A percentile compares a stretch with the other conserved stretches of the same genome.
These are phyloP conservation scores for Holacanthus passer DNA, from an alignment of 2,113 vertebrate genomes.

Conservation along the genomic window DNA sequence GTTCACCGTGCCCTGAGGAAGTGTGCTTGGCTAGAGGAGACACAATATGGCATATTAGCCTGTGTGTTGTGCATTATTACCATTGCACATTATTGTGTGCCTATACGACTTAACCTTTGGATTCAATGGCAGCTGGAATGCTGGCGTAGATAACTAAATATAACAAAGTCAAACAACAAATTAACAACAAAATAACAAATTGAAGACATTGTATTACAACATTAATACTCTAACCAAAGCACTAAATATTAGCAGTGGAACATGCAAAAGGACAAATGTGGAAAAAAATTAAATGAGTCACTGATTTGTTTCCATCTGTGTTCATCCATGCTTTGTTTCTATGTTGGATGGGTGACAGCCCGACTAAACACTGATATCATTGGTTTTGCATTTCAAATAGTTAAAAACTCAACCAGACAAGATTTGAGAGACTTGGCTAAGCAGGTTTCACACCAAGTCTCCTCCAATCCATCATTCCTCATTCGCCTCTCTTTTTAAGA, in stretches of 20 bases:
- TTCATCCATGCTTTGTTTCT: slow-evolving; percentile 28
- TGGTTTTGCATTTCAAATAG: slow-evolving; percentile 32
- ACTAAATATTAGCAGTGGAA: background rate
- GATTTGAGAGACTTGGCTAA: background rate
- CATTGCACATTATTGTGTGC: too few relatives aligned
- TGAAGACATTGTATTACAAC: background rate
- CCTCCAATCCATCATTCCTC: background rate
- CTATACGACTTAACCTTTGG: background rate
- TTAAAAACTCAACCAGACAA: slow-evolving; percentile 6
- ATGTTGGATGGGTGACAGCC: background rate
- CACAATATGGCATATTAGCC: slow-evolving; percentile 20
- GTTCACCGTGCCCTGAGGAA: slow-evolving; percentile 88
- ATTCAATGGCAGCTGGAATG: background rate
- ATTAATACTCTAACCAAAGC: background rate
- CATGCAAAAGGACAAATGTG: slow-evolving; percentile 29
- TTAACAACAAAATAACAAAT: background rate
- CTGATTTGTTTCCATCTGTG: slow-evolving; percentile 25
- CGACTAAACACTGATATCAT: slow-evolving; percentile 51
- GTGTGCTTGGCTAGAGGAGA: slow-evolving; percentile 83
- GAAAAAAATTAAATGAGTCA: slow-evolving; percentile 18
- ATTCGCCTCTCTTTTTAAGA: background rate
- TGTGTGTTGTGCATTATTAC: too few relatives aligned
- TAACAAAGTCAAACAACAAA: background rate
- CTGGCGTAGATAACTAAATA: background rate
- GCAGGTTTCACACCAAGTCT: background rate